phyloP scores from a whole-genome alignment of 2,888 invertebrate species.

The Drosophila multiciliata region DNA sequence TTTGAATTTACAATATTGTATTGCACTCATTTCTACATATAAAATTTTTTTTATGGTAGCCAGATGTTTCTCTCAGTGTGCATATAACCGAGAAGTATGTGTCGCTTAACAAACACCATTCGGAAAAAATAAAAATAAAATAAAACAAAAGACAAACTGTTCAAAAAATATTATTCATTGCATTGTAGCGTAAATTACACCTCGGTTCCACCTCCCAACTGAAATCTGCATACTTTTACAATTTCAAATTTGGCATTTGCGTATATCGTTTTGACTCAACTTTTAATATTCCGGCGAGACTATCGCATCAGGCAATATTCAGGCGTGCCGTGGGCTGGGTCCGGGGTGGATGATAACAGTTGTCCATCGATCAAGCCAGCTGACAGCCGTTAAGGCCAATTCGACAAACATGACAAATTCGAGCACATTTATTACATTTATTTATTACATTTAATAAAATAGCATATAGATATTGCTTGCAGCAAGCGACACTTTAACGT shows the following conservation, averaged over 20 bases:
- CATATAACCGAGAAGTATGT: background rate
- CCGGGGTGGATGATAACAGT: constrained; percentile 21
- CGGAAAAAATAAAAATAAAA: too few species aligned
- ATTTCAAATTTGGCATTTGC: constrained; percentile 1
- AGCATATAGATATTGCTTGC: background rate
- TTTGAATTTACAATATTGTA: background rate
- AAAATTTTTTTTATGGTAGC: background rate
- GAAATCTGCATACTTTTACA: background rate
- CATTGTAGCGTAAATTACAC: background rate
- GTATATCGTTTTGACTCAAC: background rate
- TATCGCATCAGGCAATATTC: background rate
- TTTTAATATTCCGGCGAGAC: constrained; percentile 1
- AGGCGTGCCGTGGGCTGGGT: background rate
- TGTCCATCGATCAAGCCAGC: constrained; percentile 37
- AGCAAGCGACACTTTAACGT: background rate
- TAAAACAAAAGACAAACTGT: background rate
- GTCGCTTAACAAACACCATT: background rate
- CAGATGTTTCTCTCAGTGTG: background rate
- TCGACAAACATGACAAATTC: constrained; percentile 52
- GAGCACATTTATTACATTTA: constrained; percentile 41
- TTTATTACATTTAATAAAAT: constrained; percentile 1
- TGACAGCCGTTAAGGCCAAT: constrained; percentile 21
- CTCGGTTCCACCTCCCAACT: background rate
- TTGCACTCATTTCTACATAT: background rate
- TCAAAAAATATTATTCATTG: background rate